Evolutionary conservation across 2,113 vertebrate species (phyloP).

Genomic region (Phocoena sinus): DNA sequence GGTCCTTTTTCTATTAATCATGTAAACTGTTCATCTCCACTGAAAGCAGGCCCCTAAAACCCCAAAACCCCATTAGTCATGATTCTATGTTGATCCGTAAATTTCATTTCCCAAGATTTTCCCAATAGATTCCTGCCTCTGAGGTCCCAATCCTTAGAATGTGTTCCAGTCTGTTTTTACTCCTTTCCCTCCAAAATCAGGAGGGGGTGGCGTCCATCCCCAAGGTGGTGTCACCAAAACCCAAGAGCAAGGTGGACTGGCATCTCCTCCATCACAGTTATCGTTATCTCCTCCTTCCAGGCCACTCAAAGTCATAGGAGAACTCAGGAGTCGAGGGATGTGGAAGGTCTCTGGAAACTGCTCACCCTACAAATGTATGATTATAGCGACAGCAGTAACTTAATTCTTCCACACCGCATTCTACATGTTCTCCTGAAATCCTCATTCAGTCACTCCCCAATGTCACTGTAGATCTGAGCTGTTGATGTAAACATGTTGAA

Average conservation of each 20-base stretch:
- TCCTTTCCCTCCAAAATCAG: background rate
- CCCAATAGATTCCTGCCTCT: background rate
- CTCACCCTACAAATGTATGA: background rate
- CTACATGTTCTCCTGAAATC: background rate
- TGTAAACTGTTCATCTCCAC: background rate
- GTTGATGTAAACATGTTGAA: accelerated
- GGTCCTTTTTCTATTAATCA: background rate
- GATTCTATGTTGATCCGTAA: background rate
- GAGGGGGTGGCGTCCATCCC: accelerated
- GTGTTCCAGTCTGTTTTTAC: background rate
- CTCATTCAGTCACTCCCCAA: no score
- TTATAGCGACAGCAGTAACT: accelerated
- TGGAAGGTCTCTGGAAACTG: background rate
- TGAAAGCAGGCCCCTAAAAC: background rate
- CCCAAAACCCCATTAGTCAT: no score
- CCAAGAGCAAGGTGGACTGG: background rate
- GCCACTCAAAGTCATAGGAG: background rate
- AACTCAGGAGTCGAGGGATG: background rate
- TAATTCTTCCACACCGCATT: background rate
- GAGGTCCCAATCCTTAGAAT: background rate
- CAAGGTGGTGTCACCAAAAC: accelerated
- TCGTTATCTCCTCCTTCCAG: background rate
- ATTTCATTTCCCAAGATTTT: background rate
- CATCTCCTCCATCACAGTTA: accelerated
- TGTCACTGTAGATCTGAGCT: background rate